A percentile compares a stretch with the other conserved stretches of the same genome.
phyloP scores from a whole-genome alignment of 2,797 vertebrate species.

The Acipenser transmontanus region DNA sequence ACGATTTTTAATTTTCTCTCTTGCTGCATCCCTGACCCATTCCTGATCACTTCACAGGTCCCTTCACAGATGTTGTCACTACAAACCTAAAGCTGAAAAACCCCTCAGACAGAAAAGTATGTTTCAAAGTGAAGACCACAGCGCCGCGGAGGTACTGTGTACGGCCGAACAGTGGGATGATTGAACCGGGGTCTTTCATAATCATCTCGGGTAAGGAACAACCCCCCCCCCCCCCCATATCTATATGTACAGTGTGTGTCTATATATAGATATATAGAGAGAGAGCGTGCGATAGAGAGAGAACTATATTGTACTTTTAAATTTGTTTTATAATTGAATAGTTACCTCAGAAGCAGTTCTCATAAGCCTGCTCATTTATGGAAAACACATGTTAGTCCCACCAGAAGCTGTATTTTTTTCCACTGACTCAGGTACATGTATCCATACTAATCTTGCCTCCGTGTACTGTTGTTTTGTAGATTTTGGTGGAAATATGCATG shows the following conservation, averaged over 20 bases:
- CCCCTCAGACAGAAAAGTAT: constrained; percentile 91
- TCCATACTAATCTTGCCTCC: no score
- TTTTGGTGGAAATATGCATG: no score
- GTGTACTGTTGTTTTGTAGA: no score
- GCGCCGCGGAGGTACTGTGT: constrained; percentile 95
- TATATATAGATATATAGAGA: no score
- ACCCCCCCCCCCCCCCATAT: neutral
- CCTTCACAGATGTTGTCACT: constrained; percentile 97
- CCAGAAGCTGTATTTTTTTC: no score
- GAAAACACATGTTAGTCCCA: neutral
- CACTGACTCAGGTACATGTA: no score
- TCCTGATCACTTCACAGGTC: constrained; percentile 57
- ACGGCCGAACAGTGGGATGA: constrained; percentile 92
- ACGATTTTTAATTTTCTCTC: constrained; percentile 17
- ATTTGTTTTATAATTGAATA: neutral
- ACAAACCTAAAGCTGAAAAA: constrained; percentile 94
- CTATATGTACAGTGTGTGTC: no score
- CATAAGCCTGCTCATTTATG: neutral
- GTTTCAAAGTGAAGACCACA: constrained; percentile 99
- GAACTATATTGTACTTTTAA: neutral
- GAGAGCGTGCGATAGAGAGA: no score
- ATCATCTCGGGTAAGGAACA: constrained; percentile 78
- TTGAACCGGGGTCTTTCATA: constrained; percentile 79
- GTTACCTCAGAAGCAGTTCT: neutral
- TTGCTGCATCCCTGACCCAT: constrained; percentile 6